These are phyloP conservation scores for Bovichtus diacanthus DNA, from an alignment of 2,797 vertebrate species.

Conservation along the genomic window DNA sequence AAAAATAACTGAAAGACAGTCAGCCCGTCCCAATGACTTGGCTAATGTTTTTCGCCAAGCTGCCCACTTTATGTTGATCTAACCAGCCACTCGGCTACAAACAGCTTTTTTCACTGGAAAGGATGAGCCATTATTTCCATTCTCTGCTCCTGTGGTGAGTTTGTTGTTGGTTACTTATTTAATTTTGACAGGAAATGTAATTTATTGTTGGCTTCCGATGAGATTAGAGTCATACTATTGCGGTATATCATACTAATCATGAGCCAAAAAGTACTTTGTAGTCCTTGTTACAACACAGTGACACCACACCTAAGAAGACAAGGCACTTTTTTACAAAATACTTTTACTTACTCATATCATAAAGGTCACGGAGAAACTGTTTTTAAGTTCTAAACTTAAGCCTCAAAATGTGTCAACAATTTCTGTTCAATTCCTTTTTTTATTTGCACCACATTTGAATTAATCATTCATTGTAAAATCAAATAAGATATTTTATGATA, in stretches of 20 bases:
- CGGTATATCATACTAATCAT: background rate
- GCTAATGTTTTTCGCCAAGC: constrained; percentile 63
- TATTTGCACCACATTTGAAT: background rate
- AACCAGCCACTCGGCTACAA: constrained; percentile 41
- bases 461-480: background rate
- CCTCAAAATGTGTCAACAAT: background rate
- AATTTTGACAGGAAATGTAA: constrained; percentile 43
- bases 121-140: constrained; percentile 70
- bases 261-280: constrained; percentile 33
- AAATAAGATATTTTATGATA: background rate
- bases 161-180: constrained; percentile 41
- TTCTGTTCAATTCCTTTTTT: background rate
- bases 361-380: background rate
- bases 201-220: constrained; percentile 38
- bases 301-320: background rate
- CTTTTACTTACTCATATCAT: background rate
- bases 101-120: constrained; percentile 53
- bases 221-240: constrained; percentile 13
- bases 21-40: constrained; percentile 76
- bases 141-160: constrained; percentile 75
- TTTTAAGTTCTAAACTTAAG: background rate
- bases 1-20: constrained; percentile 84
- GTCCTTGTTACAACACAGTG: constrained; percentile 24
- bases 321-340: background rate
- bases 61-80: constrained; percentile 64